Base-by-base conservation (phyloP, 2,888 invertebrate genomes). In the Penaeus monodon region DNA sequence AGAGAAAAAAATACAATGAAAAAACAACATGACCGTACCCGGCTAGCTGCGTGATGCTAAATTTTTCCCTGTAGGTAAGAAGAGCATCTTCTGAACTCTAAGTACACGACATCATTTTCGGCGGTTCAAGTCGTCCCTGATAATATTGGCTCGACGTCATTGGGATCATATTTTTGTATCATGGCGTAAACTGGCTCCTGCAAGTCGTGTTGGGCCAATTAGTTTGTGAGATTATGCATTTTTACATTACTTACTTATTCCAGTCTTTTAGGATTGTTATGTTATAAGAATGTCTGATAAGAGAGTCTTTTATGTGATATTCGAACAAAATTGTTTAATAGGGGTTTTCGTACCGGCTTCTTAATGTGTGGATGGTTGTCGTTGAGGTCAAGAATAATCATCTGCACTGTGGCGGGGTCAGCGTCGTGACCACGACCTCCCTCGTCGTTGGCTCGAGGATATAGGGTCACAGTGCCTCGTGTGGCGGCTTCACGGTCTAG, bases 291-390 rank as follows among this genome's bases (percentile, higher is more conserved):
- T 44, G 44, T 44, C 33, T 38, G 4, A 38, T 8, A 8, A 3
- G 10, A 44, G 10, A 44, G 44, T 44, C 10, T 44, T 44, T 44
- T 44, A 38, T 38, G 33, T 6, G 10, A 57, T 57, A 57, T 57
- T 38, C 24, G 73, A 7, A 73, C 8, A 44, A 10, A 33, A 29
- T 12, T 2, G 12, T 22, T 74, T 33, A 2, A 22, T 33, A 33
- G 44, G 44, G 44, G 27, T 20, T 3, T 22, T 82, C 84, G 73
- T 84, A 88, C 88, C 63, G 88, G 88, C n/a, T 29, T 73, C 64
- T 80, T n/a, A 33, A 88, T 88, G 81, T 80, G 66, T 17, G 88
- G 88, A 33, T 88, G 84, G 38, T 88, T 88, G 38, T 88, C 88
- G 64, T 88, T 88, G 27, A 88, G 49, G 63, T 88, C 88, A 29